A percentile compares a stretch with the other conserved stretches of the same genome.
These are phyloP conservation scores for Rhizomys pruinosus DNA, from an alignment of 2,113 vertebrate genomes.

Conservation along the genomic window DNA sequence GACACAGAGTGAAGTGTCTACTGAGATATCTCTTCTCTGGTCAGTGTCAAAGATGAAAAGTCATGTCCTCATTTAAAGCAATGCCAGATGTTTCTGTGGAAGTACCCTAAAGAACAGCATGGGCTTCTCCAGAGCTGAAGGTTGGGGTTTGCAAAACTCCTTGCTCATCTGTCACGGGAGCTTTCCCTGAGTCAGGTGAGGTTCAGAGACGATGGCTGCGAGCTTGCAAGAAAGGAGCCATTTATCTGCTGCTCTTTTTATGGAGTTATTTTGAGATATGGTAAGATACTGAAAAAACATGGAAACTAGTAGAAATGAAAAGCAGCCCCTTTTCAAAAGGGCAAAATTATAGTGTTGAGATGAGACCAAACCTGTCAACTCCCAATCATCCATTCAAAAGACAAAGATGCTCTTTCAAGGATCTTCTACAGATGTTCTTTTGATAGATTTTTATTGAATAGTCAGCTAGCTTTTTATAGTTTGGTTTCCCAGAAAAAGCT, in stretches of 20 bases:
- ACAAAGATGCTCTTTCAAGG: slow-evolving; percentile 42
- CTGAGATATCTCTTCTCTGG: neutral
- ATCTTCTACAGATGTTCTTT: slow-evolving; percentile 58
- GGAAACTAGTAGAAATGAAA: slow-evolving; percentile 42
- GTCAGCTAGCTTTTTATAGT: slow-evolving; percentile 43
- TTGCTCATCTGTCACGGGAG: neutral
- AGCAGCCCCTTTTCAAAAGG: neutral
- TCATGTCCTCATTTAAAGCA: neutral
- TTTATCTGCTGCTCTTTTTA: neutral
- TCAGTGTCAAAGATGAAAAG: neutral
- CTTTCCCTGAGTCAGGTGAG: neutral
- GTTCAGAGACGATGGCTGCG: neutral
- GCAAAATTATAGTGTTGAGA: slow-evolving; percentile 57
- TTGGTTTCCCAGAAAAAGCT: slow-evolving; percentile 48
- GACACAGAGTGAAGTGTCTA: neutral
- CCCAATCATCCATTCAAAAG: slow-evolving; percentile 51
- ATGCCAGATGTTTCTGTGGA: neutral
- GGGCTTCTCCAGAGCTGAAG: neutral
- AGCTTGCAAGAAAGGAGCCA: neutral
- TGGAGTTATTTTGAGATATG: slow-evolving; percentile 32
- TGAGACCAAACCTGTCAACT: slow-evolving; percentile 41
- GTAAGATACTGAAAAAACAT: slow-evolving; percentile 41
- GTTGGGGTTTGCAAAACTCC: neutral
- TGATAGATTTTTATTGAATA: slow-evolving; percentile 52
- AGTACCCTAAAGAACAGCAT: neutral